Percentiles rank a stretch among this genome's conserved stretches.
Conservation (phyloP, 1,140 invertebrate species). For the Littorina saxatilis region DNA sequence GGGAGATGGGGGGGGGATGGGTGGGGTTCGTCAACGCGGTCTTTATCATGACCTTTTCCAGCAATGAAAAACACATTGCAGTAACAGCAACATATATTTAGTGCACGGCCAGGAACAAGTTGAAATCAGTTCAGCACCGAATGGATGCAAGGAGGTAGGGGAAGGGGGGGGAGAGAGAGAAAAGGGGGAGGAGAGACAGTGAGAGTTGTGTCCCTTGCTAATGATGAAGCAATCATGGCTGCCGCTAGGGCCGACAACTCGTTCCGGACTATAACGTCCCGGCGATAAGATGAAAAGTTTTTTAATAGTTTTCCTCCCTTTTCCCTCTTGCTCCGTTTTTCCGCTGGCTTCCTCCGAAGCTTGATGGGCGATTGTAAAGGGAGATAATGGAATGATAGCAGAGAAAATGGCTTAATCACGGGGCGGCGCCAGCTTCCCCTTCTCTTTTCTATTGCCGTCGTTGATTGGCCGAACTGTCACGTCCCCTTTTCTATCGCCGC, state of each 20-base stretch:
- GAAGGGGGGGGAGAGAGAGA: too few relatives aligned
- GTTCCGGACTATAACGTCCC: slow-evolving; percentile 18
- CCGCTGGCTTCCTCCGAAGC: neutral
- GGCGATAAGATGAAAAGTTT: slow-evolving; percentile 22
- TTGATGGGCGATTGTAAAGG: neutral
- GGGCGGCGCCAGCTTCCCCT: neutral
- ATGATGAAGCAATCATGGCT: slow-evolving; percentile 30
- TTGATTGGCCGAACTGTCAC: neutral
- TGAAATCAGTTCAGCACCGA: too few relatives aligned
- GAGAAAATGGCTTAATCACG: slow-evolving; percentile 25
- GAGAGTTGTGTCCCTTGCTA: slow-evolving; percentile 5
- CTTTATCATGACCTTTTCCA: too few relatives aligned
- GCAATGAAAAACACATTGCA: too few relatives aligned
- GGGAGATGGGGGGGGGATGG: too few relatives aligned
- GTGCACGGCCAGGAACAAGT: too few relatives aligned
- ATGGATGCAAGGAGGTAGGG: too few relatives aligned
- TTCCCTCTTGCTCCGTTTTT: neutral
- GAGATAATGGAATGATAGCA: neutral
- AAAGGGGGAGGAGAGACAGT: too few relatives aligned
- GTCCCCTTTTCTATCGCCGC: neutral
- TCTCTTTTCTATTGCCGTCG: neutral
- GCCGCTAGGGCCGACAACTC: neutral
- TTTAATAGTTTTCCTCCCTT: neutral
- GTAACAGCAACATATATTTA: too few relatives aligned
- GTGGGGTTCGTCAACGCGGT: too few relatives aligned